Evolutionary conservation across 2,888 invertebrate species (phyloP), one percentile per base, ranked within the genome.

Genomic region (Athrips mouffetella): DNA sequence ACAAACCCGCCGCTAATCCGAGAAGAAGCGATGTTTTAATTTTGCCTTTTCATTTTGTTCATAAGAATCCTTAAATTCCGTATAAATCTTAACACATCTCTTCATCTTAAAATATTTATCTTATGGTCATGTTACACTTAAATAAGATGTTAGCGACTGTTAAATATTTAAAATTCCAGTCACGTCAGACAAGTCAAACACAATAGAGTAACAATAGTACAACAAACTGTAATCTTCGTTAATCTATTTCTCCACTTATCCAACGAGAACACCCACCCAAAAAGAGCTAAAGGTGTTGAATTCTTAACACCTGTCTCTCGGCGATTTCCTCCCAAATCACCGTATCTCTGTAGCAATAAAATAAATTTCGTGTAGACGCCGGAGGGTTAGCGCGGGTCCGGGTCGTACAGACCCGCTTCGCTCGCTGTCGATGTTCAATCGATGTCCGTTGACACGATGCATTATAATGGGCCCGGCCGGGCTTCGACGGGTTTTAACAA

Each of bases 361-460:
- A 88, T 88, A 88, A 86, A 87, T 87, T 86, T 82, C 72, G 70
- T 83, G 79, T 80, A 76, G 83, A 80, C 85, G 86, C 84, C 82
- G 74, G 80, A 86, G 88, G 87, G 85, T 80, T 78, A 81, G 69
- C 73, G 67, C 73, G 72, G 68, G 69, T 69, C 63, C 63, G 67
- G 66, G 64, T 66, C 21, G 4, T n/a, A 6, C 62, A 65, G 67
- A 60, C 69, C 67, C 66, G 75, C 73, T n/a, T n/a, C n/a, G 30
- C 30, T 3, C 20, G 20, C 76, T 80, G 82, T 83, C 87, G 83
- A 83, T 85, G 85, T 81, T 84, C 86, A 80, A 80, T 84, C 84
- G 83, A 80, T 86, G 86, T 84, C 76, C 85, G 84, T 81, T 87
- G 87, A 87, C 88, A 86, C 85, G 82, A 84, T 80, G 82, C 84